A percentile compares a stretch with the other conserved stretches of the same genome.
phyloP scores from a whole-genome alignment of 1,140 invertebrate genomes.

The Helicoverpa armigera region DNA sequence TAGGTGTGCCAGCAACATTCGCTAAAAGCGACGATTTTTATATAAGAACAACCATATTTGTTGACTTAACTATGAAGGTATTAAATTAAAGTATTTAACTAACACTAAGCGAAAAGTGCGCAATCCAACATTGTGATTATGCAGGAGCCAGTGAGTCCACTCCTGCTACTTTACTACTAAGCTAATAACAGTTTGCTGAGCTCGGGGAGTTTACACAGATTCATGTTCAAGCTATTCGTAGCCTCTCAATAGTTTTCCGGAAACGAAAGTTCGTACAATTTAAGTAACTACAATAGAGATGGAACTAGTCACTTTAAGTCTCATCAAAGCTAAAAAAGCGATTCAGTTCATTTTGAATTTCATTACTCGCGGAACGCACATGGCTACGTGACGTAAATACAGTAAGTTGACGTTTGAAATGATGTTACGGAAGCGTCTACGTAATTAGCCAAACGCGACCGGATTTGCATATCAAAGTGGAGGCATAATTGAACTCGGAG shows the following conservation, averaged over 20 bases:
- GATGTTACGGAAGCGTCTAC: slow-evolving; percentile 76
- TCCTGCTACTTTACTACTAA: slow-evolving; percentile 63
- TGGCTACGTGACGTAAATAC: slow-evolving; percentile 10
- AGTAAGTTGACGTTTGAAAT: slow-evolving; percentile 72
- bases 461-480: slow-evolving; percentile 85
- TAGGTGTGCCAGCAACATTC: too few relatives aligned
- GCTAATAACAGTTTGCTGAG: slow-evolving; percentile 66
- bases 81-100: too few relatives aligned
- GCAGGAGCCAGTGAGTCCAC: slow-evolving; percentile 50
- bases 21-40: too few relatives aligned
- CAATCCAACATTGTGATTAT: slow-evolving; percentile 53
- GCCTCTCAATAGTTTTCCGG: slow-evolving; percentile 51
- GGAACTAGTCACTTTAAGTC: background rate
- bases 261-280: slow-evolving; percentile 31
- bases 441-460: slow-evolving; percentile 82
- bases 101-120: slow-evolving; percentile 52
- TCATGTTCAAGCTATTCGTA: slow-evolving; percentile 58
- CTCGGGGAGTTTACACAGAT: slow-evolving; percentile 56
- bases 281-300: slow-evolving; percentile 22
- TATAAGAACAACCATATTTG: background rate
- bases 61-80: too few relatives aligned
- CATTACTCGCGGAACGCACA: background rate
- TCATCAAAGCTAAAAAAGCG: background rate
- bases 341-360: background rate
- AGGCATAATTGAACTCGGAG: slow-evolving; percentile 82